Conservation (phyloP, 2,888 invertebrate genomes). For the Parnassius smintheus region DNA sequence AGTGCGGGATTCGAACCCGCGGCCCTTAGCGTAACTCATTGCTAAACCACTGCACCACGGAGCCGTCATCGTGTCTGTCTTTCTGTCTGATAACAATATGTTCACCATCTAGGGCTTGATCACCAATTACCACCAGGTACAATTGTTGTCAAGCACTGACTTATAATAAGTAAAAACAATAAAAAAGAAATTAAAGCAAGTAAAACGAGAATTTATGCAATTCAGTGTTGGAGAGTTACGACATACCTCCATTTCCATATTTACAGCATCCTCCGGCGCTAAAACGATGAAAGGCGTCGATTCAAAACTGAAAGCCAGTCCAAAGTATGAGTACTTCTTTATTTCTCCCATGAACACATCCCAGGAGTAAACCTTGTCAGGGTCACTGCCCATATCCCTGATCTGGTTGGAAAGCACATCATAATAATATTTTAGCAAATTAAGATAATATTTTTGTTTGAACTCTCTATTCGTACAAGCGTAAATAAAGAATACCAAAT, state of each 20-base stretch:
- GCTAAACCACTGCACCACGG: too few species aligned
- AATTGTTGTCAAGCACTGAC: too few species aligned
- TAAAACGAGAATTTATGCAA: too few species aligned
- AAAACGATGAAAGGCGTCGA: conserved; percentile 80
- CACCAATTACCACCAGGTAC: too few species aligned
- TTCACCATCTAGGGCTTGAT: too few species aligned
- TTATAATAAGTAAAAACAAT: too few species aligned
- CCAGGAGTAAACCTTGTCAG: conserved; percentile 76
- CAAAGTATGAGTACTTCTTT: conserved; percentile 79
- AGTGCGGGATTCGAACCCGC: too few species aligned
- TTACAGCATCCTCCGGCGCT: conserved; percentile 79
- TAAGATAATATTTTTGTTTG: conserved; percentile 80
- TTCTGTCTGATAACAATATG: too few species aligned
- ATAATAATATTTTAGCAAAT: conserved; percentile 83
- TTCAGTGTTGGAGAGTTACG: not conserved
- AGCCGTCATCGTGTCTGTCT: too few species aligned
- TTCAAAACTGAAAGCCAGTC: conserved; percentile 82
- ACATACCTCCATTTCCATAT: conserved; percentile 79
- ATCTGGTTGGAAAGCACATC: conserved; percentile 77
- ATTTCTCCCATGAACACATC: conserved; percentile 77
- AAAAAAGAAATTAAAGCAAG: too few species aligned
- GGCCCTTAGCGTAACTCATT: too few species aligned
- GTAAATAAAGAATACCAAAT: conserved; percentile 77
- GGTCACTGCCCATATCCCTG: conserved; percentile 81
- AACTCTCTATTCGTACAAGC: conserved; percentile 83